A percentile compares a stretch with the other conserved stretches of the same genome.
phyloP scores from a whole-genome alignment of 2,113 vertebrate species.

The Syngnathus scovelli region DNA sequence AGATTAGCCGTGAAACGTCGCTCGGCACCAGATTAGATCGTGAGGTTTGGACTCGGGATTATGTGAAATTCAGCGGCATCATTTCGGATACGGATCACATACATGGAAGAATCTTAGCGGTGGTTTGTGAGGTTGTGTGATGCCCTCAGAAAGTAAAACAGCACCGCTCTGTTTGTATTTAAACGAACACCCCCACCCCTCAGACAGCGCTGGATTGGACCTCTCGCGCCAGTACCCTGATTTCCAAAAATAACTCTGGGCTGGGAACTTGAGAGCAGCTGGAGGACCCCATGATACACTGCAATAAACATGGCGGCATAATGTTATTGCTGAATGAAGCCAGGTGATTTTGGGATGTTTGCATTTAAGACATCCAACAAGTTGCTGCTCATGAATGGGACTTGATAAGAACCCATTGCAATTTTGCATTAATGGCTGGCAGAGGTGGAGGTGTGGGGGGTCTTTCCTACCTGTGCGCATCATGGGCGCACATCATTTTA shows the following conservation, averaged over 20 bases:
- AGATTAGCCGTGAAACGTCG: slow-evolving; percentile 36
- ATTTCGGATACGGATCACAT: slow-evolving; percentile 7
- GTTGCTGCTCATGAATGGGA: neutral
- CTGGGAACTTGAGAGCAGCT: slow-evolving; percentile 30
- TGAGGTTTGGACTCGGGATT: slow-evolving; percentile 42
- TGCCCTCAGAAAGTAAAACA: neutral
- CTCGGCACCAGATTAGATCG: slow-evolving; percentile 40
- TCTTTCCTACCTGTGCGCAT: slow-evolving; percentile 9
- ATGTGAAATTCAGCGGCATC: slow-evolving; percentile 24
- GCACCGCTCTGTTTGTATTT: slow-evolving; percentile 13
- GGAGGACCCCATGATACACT: slow-evolving; percentile 4
- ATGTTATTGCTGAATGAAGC: neutral
- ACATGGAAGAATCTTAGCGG: neutral
- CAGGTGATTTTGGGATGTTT: neutral
- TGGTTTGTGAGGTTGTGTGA: neutral
- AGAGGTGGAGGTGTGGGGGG: neutral
- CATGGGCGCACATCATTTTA: neutral
- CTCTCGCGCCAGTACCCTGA: slow-evolving; percentile 18
- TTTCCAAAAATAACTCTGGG: slow-evolving; percentile 56
- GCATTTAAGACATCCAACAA: neutral
- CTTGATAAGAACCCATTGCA: neutral
- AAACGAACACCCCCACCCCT: neutral
- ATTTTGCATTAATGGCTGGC: too few relatives aligned
- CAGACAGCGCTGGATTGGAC: slow-evolving; percentile 20
- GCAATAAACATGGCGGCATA: slow-evolving; percentile 2